Percentiles rank a stretch among this genome's conserved stretches.
Conservation (phyloP, 1,140 invertebrate genomes). For the Drosophila funebris region DNA sequence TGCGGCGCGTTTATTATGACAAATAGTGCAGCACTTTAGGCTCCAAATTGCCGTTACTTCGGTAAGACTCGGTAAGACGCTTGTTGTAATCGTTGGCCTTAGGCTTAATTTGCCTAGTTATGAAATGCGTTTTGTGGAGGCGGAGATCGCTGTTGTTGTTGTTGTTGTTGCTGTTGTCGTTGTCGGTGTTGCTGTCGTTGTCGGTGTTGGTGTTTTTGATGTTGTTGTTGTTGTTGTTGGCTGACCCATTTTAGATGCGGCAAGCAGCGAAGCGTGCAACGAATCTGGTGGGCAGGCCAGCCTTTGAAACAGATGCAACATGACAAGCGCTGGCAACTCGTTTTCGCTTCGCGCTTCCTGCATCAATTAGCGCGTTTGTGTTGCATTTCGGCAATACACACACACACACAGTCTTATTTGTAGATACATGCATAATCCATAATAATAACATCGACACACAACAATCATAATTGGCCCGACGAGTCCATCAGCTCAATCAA, state of each 20-base stretch:
- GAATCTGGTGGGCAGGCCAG: constrained; percentile 17
- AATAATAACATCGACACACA: constrained; percentile 49
- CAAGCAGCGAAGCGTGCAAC: constrained; percentile 47
- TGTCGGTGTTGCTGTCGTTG: constrained; percentile 5
- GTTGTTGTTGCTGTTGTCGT: constrained; percentile 7
- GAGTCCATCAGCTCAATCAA: constrained; percentile 75
- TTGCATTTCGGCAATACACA: constrained; percentile 35
- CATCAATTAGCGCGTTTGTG: constrained; percentile 65
- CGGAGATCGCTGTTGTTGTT: constrained; percentile 7
- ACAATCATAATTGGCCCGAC: constrained; percentile 56
- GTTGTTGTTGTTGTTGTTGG: constrained; percentile 52
- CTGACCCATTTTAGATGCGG: constrained; percentile 67
- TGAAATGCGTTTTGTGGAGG: constrained; percentile 48
- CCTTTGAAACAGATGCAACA: constrained; percentile 58
- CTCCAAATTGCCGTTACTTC: constrained; percentile 72
- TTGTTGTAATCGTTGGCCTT: constrained; percentile 64
- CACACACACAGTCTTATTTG: neutral
- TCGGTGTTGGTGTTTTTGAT: constrained; percentile 7
- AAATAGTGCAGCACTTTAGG: constrained; percentile 80
- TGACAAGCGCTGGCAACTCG: constrained; percentile 64
- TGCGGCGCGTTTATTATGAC: constrained; percentile 79
- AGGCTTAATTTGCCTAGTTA: constrained; percentile 74
- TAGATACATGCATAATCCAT: constrained; percentile 56
- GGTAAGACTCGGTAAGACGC: constrained; percentile 63
- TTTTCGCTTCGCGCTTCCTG: constrained; percentile 70